Evolutionary conservation across 1,140 invertebrate species (phyloP).

Genomic region (Caenorhabditis latens): DNA sequence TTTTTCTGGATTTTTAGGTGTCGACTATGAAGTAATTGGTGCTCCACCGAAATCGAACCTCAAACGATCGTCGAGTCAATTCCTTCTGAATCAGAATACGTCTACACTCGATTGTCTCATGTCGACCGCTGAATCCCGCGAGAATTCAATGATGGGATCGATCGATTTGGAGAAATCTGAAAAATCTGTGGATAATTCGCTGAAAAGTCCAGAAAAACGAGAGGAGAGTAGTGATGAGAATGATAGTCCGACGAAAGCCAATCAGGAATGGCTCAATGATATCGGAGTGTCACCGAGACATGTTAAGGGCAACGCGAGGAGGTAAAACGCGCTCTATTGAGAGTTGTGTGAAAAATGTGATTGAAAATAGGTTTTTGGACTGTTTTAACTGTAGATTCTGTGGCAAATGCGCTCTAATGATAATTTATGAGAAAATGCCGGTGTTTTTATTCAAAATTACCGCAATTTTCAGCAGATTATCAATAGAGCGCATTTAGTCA

Average conservation of each 20-base stretch:
- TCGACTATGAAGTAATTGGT: conserved; percentile 10
- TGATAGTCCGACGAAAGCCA: conserved; percentile 47
- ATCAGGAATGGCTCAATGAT: conserved; percentile 40
- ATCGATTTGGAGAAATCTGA: background rate
- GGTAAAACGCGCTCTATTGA: background rate
- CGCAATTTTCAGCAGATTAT: no score
- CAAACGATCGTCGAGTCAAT: background rate
- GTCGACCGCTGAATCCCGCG: background rate
- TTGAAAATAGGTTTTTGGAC: no score
- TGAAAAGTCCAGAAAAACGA: background rate
- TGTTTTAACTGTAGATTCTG: no score
- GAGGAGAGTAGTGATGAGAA: conserved; percentile 26
- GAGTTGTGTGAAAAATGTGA: background rate
- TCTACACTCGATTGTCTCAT: background rate
- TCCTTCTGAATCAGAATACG: background rate
- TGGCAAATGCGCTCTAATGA: no score
- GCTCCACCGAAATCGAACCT: background rate
- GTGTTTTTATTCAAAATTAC: no score
- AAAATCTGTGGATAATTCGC: background rate
- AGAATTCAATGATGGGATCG: conserved; percentile 7
- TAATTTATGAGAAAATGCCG: no score
- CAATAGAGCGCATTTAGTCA: no score
- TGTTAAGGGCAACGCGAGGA: background rate
- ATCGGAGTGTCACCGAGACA: conserved; percentile 46
- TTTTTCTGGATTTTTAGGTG: background rate